Evolutionary conservation across 30 jellyfish, hydroid and myxozoan species (phyloP).

Genomic region (Turritopsis rubra): DNA sequence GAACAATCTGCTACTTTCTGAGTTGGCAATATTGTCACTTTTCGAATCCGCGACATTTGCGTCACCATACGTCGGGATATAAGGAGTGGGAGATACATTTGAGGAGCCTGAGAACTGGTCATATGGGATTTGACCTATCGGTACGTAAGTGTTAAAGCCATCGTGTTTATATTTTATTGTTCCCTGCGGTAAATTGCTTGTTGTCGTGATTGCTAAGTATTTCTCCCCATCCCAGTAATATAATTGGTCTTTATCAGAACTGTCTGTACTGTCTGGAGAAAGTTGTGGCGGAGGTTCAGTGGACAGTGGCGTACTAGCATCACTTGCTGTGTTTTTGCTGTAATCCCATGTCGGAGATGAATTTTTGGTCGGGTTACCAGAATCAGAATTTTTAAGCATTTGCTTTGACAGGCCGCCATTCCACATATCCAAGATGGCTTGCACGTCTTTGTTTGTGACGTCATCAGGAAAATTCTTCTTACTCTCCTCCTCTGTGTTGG

Average conservation of each 20-base stretch:
- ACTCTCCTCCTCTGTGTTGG: background rate
- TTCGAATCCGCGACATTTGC: no score
- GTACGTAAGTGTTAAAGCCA: background rate
- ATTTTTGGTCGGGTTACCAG: background rate
- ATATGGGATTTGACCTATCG: slow-evolving; percentile 11
- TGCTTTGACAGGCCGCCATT: slow-evolving; percentile 12
- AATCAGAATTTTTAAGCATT: background rate
- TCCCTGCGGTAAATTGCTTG: slow-evolving; percentile 1
- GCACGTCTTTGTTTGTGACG: slow-evolving; percentile 21
- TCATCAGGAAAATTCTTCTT: slow-evolving; percentile 11
- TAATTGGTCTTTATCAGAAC: no score
- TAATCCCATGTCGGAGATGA: background rate
- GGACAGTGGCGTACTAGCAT: background rate
- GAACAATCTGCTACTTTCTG: background rate
- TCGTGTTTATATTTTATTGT: slow-evolving; percentile 24
- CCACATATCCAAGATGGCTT: slow-evolving; percentile 27
- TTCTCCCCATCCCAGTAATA: slow-evolving; percentile 27
- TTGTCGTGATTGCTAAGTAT: background rate
- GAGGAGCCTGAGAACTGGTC: slow-evolving; percentile 6
- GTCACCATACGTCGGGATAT: background rate
- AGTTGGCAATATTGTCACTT: background rate
- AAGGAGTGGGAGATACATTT: background rate
- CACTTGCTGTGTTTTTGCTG: background rate
- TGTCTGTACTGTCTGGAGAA: no score
- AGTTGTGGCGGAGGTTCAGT: slow-evolving; percentile 10